Base-by-base conservation (phyloP, 2,888 invertebrate species). In the Patella caerulea region DNA sequence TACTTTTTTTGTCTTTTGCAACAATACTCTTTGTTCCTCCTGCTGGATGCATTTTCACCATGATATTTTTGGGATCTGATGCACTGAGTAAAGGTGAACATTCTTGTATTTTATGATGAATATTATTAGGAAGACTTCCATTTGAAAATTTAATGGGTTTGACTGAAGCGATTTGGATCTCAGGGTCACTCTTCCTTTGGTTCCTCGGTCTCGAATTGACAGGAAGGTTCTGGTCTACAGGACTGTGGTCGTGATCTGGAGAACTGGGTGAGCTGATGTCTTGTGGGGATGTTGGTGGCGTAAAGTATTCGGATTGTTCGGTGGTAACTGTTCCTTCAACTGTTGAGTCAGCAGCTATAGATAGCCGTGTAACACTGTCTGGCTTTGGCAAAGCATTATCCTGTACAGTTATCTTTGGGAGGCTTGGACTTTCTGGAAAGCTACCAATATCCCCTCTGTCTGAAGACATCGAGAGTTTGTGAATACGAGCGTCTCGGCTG, bases 381-480 rank as follows among this genome's bases (percentile, higher is more conserved):
- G 54, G 17, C 12, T 71, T 79, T 2, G 78, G 74, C 9, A 69
- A 79, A 12, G 65, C 77, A 4, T 74, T 70, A 15, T 79, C 81
- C 29, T 83, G 81, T 14, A 85, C 78, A 12, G 82, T 73, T 53
- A 86, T 86, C 72, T 82, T 85, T 5, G 87, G 87, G 11, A 83
- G 74, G 71, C 74, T 71, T 15, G 81, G 83, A 24, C 80, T 82
- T 45, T 74, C 78, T 54, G 78, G n/a, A 17, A 73, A 54, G 73
- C 81, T 77, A 19, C 75, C 59, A 12, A 79, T 73, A 45, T 86
- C 86, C 1, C 86, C 86, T 70, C 83, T 74, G 55, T 87, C 87
- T 24, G 65, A 65, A 0, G 88, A 88, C 29, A 87, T 79, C 4
- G 88, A 88, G n/a, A 86, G 77, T 75, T 88, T 86, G 56, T 84